Evolutionary conservation across 2,113 vertebrate species (phyloP), one percentile per base, ranked within the genome.

Genomic region (Piprites chloris): DNA sequence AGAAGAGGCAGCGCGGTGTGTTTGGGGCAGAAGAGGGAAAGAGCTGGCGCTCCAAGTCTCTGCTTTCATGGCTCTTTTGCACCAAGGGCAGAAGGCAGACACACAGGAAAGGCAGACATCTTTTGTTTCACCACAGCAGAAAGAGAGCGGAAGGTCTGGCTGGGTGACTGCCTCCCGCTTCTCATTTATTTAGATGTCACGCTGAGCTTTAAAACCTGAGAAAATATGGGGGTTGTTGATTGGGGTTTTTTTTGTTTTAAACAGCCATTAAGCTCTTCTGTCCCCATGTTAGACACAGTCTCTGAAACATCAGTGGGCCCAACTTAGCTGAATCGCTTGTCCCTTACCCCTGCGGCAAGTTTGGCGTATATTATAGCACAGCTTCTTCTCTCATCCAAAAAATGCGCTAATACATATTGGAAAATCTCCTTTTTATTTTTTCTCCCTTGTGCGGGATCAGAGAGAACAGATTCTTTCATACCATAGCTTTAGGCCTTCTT

Each of bases 401-500:
- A 94, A 82, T 74, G 71, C 52, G 63, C 90, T 89, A 96, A 63
- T 76, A 96, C 89, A 90, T 93, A 97, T 90, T 93, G 84, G 78
- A 98, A 97, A 96, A 93, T 85, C 90, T 96, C 74, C 63, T 67
- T 94, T 89, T 92, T 93, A 92, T 80, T 90, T 87, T 95, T 95
- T 92, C 80, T 93, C 93, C 69, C 84, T 93, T 87, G 80, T 94
- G 88, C 30, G 81, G 94, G 93, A 96, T 97, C 95, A 95, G 81
- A 97, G 83, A 85, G 81, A 96, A 81, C 50, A 95, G 56, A 92
- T 85, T 90, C 81, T 96, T 91, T 97, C 93, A 90, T 96, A 95
- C 81, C 85, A 93, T 96, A 95, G 92, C 95, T 97, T 97, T 96
- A 97, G 97, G 97, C 94, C 93, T 93, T 95, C 87, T 94, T 97